phyloP scores from a whole-genome alignment of 2,888 invertebrate genomes.

The Xanthia icteritia region DNA sequence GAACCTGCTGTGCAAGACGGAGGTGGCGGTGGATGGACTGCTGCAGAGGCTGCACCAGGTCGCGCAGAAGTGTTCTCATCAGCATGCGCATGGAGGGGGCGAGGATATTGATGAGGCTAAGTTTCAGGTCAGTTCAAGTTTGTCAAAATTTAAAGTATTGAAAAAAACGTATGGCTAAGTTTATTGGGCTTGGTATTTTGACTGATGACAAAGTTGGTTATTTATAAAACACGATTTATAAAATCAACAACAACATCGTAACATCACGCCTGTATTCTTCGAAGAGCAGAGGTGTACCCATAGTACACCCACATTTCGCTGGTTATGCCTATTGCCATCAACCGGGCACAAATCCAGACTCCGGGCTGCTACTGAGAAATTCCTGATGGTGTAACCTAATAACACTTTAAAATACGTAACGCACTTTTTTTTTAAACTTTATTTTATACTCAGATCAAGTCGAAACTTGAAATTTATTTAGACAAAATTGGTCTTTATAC shows the following conservation, averaged over 20 bases:
- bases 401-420: background rate
- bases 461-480: background rate
- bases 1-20: constrained; percentile 92
- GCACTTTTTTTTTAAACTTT: background rate
- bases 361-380: no score
- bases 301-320: background rate
- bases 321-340: background rate
- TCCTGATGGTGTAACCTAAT: background rate
- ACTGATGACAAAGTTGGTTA: background rate
- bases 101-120: constrained; percentile 94
- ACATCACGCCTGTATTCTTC: background rate
- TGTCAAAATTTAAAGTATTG: no score
- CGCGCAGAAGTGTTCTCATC: constrained; percentile 93
- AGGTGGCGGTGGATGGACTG: constrained; percentile 92
- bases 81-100: constrained; percentile 94
- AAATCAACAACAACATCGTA: background rate
- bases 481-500: background rate
- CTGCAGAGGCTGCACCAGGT: constrained; percentile 93
- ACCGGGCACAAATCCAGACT: background rate
- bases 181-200: no score
- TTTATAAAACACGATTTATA: background rate
- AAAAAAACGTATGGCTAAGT: no score
- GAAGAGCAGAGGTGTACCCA: background rate
- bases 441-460: background rate
- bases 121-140: constrained; percentile 90